Conservation (phyloP, 1,140 invertebrate genomes). For the Cotesia vestalis region DNA sequence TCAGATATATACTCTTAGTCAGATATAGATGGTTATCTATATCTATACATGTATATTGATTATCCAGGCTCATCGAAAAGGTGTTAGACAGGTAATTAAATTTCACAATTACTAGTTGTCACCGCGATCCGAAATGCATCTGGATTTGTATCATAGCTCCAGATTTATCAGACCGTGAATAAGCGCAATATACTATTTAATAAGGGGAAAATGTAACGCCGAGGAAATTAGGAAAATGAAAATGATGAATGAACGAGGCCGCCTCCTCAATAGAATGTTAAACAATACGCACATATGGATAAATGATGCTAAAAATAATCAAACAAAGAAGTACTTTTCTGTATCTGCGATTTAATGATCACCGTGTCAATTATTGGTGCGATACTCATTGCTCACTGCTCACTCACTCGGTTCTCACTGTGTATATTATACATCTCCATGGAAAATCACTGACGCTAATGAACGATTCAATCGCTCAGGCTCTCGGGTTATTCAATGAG, state of each 20-base stretch:
- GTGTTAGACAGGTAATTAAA: too few relatives aligned
- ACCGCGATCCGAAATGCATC: not conserved
- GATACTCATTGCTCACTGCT: not conserved
- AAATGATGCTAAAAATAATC: not conserved
- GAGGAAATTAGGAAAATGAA: not conserved
- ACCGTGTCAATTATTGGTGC: constrained; percentile 1
- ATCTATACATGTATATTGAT: not conserved
- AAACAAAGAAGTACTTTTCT: not conserved
- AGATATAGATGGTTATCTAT: not conserved
- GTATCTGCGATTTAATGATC: constrained; percentile 8
- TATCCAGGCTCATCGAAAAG: not conserved
- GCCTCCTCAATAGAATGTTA: constrained; percentile 2
- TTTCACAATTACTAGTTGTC: too few relatives aligned
- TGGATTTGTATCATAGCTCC: not conserved
- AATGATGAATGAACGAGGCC: not conserved
- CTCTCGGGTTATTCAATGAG: too few relatives aligned
- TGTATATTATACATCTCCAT: too few relatives aligned
- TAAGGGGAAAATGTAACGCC: not conserved
- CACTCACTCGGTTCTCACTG: too few relatives aligned
- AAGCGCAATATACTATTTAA: not conserved
- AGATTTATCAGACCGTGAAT: not conserved
- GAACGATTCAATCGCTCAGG: not conserved
- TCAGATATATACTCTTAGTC: not conserved
- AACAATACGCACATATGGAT: too few relatives aligned
- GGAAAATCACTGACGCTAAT: constrained; percentile 5